These are phyloP conservation scores for Dynastes hyllus DNA, from an alignment of 2,888 invertebrate species.

Conservation along the genomic window DNA sequence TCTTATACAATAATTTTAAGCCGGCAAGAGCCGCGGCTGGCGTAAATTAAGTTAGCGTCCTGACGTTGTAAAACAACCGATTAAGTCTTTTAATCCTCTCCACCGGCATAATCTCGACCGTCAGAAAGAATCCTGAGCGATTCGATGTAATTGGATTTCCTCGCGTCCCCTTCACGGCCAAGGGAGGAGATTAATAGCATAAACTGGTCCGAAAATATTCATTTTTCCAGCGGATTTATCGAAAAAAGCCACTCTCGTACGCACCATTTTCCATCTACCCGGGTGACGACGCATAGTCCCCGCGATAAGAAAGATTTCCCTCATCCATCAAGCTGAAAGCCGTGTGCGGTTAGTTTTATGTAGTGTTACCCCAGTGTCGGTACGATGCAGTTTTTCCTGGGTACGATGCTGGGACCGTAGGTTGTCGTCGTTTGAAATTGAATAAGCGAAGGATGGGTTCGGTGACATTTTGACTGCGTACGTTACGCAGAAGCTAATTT, in stretches of 20 bases:
- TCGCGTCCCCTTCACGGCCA: background rate
- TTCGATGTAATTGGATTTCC: conserved; percentile 4
- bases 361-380: background rate
- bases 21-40: no score
- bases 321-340: conserved; percentile 29
- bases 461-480: no score
- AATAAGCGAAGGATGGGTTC: conserved; percentile 15
- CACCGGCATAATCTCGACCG: no score
- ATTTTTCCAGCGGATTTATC: no score
- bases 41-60: conserved; percentile 9
- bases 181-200: background rate
- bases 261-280: background rate
- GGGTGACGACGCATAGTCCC: background rate
- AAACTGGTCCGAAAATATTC: background rate
- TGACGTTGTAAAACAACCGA: conserved; percentile 25
- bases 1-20: conserved; percentile 25
- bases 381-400: background rate
- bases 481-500: background rate
- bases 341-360: conserved; percentile 11
- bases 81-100: conserved; percentile 20
- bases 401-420: background rate
- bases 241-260: background rate
- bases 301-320: conserved; percentile 31
- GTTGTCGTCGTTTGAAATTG: conserved; percentile 3
- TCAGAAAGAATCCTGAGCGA: background rate